A percentile compares a stretch with the other conserved stretches of the same genome.
These are phyloP conservation scores for Drosophila asahinai DNA, from an alignment of 1,140 invertebrate genomes.

Conservation along the genomic window DNA sequence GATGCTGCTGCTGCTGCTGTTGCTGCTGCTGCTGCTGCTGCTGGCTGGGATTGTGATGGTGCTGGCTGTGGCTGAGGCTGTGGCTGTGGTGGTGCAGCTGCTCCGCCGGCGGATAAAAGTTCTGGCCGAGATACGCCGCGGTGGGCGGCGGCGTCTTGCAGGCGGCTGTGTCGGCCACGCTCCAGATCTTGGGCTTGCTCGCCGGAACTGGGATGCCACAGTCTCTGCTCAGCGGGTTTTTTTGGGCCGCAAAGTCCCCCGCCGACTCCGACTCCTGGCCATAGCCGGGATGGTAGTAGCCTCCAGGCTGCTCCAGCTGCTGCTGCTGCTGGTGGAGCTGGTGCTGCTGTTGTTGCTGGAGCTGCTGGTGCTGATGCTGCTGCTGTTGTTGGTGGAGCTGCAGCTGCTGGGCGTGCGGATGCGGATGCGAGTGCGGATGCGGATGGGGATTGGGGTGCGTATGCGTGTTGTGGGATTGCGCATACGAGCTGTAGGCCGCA, in stretches of 20 bases:
- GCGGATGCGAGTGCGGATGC: constrained; percentile 11
- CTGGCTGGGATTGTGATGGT: constrained; percentile 53
- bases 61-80: constrained; percentile 34
- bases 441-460: constrained; percentile 39
- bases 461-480: constrained; percentile 50
- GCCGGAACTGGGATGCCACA: constrained; percentile 94
- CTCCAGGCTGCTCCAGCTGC: constrained; percentile 23
- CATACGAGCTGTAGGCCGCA: constrained; percentile 62
- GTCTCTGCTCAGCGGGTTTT: constrained; percentile 87
- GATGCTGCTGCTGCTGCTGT: constrained; percentile 41
- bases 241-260: constrained; percentile 89
- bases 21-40: constrained; percentile 17
- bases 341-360: constrained; percentile 13
- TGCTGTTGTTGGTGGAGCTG: constrained; percentile 53
- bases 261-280: constrained; percentile 85
- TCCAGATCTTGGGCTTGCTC: constrained; percentile 99
- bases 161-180: constrained; percentile 97
- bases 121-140: constrained; percentile 82
- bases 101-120: constrained; percentile 68
- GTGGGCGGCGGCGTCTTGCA: constrained; percentile 95
- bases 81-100: constrained; percentile 35
- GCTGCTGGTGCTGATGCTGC: constrained; percentile 45
- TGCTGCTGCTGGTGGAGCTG: constrained; percentile 18
- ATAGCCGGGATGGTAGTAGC: constrained; percentile 72
- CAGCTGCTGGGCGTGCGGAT: constrained; percentile 49